Percentiles rank a stretch among this genome's conserved stretches.
These are phyloP conservation scores for Acrossocheilus fasciatus DNA, from an alignment of 2,797 vertebrate genomes.

Conservation along the genomic window DNA sequence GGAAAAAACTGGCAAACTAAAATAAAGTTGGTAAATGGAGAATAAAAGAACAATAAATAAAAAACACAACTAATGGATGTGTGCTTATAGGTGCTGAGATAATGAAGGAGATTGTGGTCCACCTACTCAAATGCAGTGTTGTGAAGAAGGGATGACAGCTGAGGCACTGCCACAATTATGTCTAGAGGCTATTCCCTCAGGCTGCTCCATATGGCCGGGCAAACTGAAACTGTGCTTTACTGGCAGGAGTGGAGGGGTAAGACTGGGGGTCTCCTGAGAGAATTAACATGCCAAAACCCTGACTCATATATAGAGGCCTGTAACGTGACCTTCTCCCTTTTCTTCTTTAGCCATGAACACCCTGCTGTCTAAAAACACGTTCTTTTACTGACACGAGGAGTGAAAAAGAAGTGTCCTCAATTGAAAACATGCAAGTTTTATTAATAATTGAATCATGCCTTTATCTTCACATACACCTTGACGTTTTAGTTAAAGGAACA, in stretches of 20 bases:
- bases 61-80: not conserved
- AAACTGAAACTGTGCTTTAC: slow-evolving; percentile 35
- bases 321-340: slow-evolving; percentile 69
- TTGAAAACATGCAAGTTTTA: not conserved
- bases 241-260: not conserved
- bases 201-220: slow-evolving; percentile 54
- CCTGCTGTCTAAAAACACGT: slow-evolving; percentile 58
- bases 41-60: not conserved
- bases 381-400: not conserved
- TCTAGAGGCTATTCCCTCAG: slow-evolving; percentile 53
- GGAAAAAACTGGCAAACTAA: not conserved
- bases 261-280: slow-evolving; percentile 65
- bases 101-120: slow-evolving; percentile 28
- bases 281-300: slow-evolving; percentile 72
- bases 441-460: not conserved
- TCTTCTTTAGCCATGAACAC: slow-evolving; percentile 60
- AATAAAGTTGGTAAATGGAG: not conserved
- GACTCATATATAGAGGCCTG: slow-evolving; percentile 70
- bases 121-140: slow-evolving; percentile 15
- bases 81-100: slow-evolving; percentile 43
- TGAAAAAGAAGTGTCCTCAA: not conserved
- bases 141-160: slow-evolving; percentile 40
- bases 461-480: not conserved
- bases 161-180: slow-evolving; percentile 39
- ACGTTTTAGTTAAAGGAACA: not conserved